phyloP scores from a whole-genome alignment of 2,888 invertebrate genomes.

The Andrena trimmerana region DNA sequence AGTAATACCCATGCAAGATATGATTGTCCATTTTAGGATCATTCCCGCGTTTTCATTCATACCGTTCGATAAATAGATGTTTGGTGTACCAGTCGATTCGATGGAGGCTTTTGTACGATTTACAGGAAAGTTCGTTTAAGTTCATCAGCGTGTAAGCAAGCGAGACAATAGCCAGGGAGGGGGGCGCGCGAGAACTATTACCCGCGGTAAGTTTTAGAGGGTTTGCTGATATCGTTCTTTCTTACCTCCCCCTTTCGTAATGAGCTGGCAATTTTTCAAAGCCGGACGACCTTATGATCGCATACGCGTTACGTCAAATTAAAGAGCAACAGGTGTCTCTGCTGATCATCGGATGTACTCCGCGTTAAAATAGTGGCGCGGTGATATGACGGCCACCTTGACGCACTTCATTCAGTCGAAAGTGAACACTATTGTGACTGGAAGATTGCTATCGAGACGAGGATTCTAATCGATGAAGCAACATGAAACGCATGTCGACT shows the following conservation, averaged over 20 bases:
- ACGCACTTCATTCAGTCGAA: constrained; percentile 40
- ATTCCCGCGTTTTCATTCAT: not conserved
- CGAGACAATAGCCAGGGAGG: constrained; percentile 16
- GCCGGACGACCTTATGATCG: constrained; percentile 72
- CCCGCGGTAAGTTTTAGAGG: constrained; percentile 37
- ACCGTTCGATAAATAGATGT: not conserved
- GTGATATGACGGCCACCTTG: constrained; percentile 61
- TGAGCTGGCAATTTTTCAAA: constrained; percentile 70
- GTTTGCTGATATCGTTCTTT: constrained; percentile 54
- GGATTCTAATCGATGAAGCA: not conserved
- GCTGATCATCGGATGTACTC: constrained; percentile 75
- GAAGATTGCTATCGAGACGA: not conserved
- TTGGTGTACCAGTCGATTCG: not conserved
- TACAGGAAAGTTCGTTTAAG: constrained; percentile 17
- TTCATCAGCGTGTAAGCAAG: constrained; percentile 23
- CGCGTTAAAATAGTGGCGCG: constrained; percentile 69
- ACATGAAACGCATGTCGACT: not conserved
- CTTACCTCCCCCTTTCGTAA: constrained; percentile 59
- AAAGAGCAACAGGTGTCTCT: constrained; percentile 82
- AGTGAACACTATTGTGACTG: constrained; percentile 25
- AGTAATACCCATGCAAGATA: too few relatives aligned
- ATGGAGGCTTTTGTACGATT: not conserved
- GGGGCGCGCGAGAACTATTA: constrained; percentile 36
- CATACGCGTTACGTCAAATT: constrained; percentile 78
- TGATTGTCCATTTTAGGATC: too few relatives aligned